Conservation (phyloP, 2,888 invertebrate species). For the Siphlonurus alternatus region DNA sequence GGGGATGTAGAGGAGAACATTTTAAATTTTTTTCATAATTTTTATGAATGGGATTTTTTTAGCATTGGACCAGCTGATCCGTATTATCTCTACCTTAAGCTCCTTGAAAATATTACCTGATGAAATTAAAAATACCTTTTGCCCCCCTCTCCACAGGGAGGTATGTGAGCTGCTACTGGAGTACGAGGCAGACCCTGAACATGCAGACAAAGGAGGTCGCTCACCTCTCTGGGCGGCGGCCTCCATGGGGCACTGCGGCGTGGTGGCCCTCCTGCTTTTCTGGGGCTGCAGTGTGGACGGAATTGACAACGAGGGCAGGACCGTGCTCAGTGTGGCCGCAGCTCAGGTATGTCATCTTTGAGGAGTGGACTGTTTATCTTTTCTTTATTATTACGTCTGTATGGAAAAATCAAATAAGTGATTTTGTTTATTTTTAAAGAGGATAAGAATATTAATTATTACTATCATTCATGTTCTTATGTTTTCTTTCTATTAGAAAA, state of each 20-base stretch:
- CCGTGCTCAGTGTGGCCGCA: conserved; percentile 69
- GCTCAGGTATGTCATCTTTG: conserved; percentile 35
- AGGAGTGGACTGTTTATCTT: too few species aligned
- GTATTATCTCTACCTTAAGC: too few species aligned
- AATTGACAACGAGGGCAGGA: conserved; percentile 87
- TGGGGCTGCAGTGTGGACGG: conserved; percentile 93
- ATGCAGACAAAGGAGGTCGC: conserved; percentile 61
- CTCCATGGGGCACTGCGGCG: conserved; percentile 75
- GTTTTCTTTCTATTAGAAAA: too few species aligned
- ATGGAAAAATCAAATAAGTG: too few species aligned
- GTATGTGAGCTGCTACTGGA: conserved; percentile 82
- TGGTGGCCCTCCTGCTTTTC: conserved; percentile 72
- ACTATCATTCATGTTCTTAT: too few species aligned
- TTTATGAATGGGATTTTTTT: too few species aligned
- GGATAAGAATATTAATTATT: background rate
- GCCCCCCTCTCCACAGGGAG: conserved; percentile 52
- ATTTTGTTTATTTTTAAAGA: background rate
- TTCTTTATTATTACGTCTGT: too few species aligned
- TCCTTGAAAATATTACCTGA: too few species aligned
- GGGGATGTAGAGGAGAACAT: too few species aligned
- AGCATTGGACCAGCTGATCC: too few species aligned
- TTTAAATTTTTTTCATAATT: too few species aligned
- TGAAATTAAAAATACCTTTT: background rate
- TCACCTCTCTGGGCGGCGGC: conserved; percentile 87
- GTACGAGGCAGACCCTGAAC: conserved; percentile 83